Evolutionary conservation across 2,113 vertebrate species (phyloP).

Genomic region (Camelus dromedarius): DNA sequence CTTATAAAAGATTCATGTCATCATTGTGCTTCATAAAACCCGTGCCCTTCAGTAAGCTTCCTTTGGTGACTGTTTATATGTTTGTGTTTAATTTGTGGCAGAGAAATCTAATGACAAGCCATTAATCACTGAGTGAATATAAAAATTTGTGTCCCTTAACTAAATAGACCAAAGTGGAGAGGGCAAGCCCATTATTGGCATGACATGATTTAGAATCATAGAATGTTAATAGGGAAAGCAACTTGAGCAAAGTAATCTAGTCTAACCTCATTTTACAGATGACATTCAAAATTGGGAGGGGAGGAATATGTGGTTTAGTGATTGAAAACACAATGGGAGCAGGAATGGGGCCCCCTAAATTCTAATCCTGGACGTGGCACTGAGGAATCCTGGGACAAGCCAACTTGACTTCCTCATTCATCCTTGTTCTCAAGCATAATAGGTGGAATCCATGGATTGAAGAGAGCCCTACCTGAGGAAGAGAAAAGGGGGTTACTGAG

Average conservation of each 20-base stretch:
- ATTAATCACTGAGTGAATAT: slow-evolving; percentile 74
- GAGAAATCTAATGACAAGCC: slow-evolving; percentile 69
- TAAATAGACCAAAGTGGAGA: slow-evolving; percentile 64
- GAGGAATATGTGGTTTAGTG: not conserved
- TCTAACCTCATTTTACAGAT: slow-evolving; percentile 43
- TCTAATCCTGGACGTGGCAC: not conserved
- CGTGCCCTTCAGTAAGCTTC: slow-evolving; percentile 79
- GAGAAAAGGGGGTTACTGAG: not conserved
- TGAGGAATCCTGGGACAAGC: not conserved
- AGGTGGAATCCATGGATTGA: not conserved
- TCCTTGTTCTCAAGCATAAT: not conserved
- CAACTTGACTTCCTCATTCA: not conserved
- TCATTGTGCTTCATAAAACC: slow-evolving; percentile 73
- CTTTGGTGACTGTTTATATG: slow-evolving; percentile 72
- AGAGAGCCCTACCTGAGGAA: not conserved
- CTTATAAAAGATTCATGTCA: slow-evolving; percentile 81
- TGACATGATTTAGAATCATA: not conserved
- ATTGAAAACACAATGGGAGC: not conserved
- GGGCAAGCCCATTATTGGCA: slow-evolving; percentile 8
- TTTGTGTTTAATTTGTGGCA: slow-evolving; percentile 75
- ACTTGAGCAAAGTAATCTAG: slow-evolving; percentile 54
- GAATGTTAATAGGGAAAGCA: not conserved
- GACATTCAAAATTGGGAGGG: not conserved
- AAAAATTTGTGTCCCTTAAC: slow-evolving; percentile 66
- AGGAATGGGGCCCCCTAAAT: not conserved